Evolutionary conservation across 2,113 vertebrate species (phyloP), one percentile per base, ranked within the genome.

Genomic region (Halichoerus grypus): DNA sequence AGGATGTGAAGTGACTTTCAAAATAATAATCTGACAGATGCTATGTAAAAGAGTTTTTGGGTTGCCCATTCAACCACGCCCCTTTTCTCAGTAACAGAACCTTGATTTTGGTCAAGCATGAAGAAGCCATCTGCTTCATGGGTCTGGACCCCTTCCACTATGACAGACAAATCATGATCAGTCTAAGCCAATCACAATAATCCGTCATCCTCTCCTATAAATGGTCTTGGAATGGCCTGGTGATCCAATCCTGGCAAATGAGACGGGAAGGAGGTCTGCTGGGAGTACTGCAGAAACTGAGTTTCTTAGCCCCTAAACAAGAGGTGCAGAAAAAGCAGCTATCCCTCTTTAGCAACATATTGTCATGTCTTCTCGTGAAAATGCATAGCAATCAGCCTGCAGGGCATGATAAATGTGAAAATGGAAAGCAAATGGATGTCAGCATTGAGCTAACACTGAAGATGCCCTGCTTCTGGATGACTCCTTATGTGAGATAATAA

Each of bases 401-500:
- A 33, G 51, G 87, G 18, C 91, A 13, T 63, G 51, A 96, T n/a
- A 83, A 67, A 95, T 49, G 63, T 91, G 63, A 88, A 91, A 80
- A 63, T 55, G n/a, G 63, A 91, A 87, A 91, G 33, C 65, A 81
- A 81, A 81, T n/a, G 57, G 76, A 91, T 88, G 80, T 88, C 21
- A 65, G 49, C 33, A 1, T n/a, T 77, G 59, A 65, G 59, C 55
- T 80, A 76, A 39, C 39, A 9, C 49, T 80, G 63, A 49, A 55
- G 42, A 84, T 63, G 5, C 16, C 19, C 87, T n/a, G 36, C 39
- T 46, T 82, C 69, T 24, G 39, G 28, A 36, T 84, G 69, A 55
- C 11, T 96, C 83, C 74, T 69, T 88, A 21, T 0, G 19, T 65
- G 39, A 86, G 15, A 77, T 71, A 69, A 63, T 72, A 76, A 95